Conservation (phyloP, 2,113 vertebrate species). For the Andinoacara biseriatus region DNA sequence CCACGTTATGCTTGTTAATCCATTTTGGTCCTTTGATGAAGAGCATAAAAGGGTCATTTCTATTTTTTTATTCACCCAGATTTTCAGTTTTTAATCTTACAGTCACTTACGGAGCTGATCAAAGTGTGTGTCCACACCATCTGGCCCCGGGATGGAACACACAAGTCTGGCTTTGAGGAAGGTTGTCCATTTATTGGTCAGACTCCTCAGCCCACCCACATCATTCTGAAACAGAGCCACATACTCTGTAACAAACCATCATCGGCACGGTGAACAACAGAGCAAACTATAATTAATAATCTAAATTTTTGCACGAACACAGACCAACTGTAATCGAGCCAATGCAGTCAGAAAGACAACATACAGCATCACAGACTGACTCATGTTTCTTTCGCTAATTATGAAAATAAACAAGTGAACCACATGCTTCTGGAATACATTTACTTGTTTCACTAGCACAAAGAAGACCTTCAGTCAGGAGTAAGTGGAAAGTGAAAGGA, state of each 20-base stretch:
- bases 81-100: not conserved
- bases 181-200: slow-evolving; percentile 99
- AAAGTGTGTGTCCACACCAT: slow-evolving; percentile 94
- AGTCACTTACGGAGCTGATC: slow-evolving; percentile 94
- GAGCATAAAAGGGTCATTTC: not conserved
- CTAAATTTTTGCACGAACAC: slow-evolving; percentile 19
- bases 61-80: not conserved
- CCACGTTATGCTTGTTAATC: not conserved
- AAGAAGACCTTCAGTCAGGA: slow-evolving; percentile 26
- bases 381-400: slow-evolving; percentile 56
- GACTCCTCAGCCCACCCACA: slow-evolving; percentile 92
- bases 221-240: slow-evolving; percentile 88
- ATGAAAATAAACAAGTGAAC: slow-evolving; percentile 68
- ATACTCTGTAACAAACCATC: slow-evolving; percentile 11
- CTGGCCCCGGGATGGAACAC: slow-evolving; percentile 93
- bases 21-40: not conserved
- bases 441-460: slow-evolving; percentile 59
- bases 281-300: slow-evolving; percentile 37
- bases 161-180: slow-evolving; percentile 95
- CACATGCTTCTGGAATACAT: slow-evolving; percentile 43
- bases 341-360: slow-evolving; percentile 12
- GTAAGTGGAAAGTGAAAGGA: slow-evolving; percentile 20
- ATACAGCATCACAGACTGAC: slow-evolving; percentile 14
- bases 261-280: not conserved
- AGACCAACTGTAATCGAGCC: slow-evolving; percentile 19